phyloP scores from a whole-genome alignment of 2,888 invertebrate species.

The Polymixis lichenea region DNA sequence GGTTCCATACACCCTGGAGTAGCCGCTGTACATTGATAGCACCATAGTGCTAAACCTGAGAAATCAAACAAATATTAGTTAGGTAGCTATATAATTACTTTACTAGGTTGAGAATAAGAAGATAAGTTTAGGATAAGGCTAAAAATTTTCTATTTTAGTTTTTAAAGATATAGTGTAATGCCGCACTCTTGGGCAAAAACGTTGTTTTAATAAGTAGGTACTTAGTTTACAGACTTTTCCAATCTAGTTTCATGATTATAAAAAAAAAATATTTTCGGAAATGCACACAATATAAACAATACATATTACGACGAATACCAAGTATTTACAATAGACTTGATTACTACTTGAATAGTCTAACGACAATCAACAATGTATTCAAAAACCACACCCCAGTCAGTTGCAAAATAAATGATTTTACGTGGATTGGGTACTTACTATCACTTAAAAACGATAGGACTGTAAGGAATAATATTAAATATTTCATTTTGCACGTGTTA shows the following conservation, averaged over 20 bases:
- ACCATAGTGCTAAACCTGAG: conserved; percentile 93
- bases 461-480: conserved; percentile 53
- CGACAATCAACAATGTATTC: conserved; percentile 45
- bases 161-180: not conserved
- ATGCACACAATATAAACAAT: conserved; percentile 34
- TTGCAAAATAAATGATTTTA: conserved; percentile 9
- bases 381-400: conserved; percentile 72
- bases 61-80: not conserved
- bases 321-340: conserved; percentile 47
- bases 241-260: conserved; percentile 4
- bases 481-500: conserved; percentile 64
- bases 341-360: conserved; percentile 32
- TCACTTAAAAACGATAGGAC: conserved; percentile 61
- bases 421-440: conserved; percentile 67
- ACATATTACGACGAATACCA: conserved; percentile 19
- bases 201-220: not conserved
- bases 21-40: conserved; percentile 97
- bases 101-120: not conserved
- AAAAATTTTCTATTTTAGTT: not conserved
- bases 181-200: not conserved
- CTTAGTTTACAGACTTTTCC: not conserved
- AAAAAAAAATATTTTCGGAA: not conserved
- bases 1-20: conserved; percentile 96
- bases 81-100: not conserved
- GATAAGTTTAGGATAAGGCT: too few relatives aligned